phyloP scores from a whole-genome alignment of 1,140 invertebrate species.

The Anastatus disparis region DNA sequence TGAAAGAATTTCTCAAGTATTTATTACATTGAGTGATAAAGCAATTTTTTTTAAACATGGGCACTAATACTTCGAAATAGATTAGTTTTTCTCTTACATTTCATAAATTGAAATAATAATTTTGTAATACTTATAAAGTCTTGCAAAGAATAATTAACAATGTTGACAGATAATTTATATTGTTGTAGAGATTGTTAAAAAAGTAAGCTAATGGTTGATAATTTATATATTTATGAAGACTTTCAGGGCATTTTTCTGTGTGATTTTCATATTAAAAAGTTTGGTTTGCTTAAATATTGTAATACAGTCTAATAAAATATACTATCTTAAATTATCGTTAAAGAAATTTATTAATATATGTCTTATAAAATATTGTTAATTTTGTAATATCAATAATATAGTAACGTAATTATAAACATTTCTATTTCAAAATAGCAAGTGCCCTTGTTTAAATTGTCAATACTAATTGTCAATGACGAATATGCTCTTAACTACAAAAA shows the following conservation, averaged over 20 bases:
- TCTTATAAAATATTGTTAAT: neutral
- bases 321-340: neutral
- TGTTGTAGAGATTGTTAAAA: too few relatives aligned
- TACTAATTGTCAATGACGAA: conserved; percentile 28
- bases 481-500: conserved; percentile 13
- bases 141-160: too few relatives aligned
- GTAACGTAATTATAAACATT: neutral
- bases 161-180: too few relatives aligned
- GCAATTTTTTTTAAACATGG: conserved; percentile 9
- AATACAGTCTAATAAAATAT: neutral
- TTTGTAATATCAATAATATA: neutral
- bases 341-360: conserved; percentile 11
- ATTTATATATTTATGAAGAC: too few relatives aligned
- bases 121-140: too few relatives aligned
- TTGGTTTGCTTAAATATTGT: neutral
- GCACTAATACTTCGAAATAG: conserved; percentile 23
- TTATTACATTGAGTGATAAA: conserved; percentile 4
- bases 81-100: too few relatives aligned
- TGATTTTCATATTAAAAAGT: too few relatives aligned
- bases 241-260: too few relatives aligned
- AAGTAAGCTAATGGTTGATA: too few relatives aligned
- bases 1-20: conserved; percentile 20
- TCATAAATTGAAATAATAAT: too few relatives aligned
- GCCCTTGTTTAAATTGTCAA: conserved; percentile 32
- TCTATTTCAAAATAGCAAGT: conserved; percentile 23